Base-by-base conservation (phyloP, 2,888 invertebrate species). In the Acleris laterana region DNA sequence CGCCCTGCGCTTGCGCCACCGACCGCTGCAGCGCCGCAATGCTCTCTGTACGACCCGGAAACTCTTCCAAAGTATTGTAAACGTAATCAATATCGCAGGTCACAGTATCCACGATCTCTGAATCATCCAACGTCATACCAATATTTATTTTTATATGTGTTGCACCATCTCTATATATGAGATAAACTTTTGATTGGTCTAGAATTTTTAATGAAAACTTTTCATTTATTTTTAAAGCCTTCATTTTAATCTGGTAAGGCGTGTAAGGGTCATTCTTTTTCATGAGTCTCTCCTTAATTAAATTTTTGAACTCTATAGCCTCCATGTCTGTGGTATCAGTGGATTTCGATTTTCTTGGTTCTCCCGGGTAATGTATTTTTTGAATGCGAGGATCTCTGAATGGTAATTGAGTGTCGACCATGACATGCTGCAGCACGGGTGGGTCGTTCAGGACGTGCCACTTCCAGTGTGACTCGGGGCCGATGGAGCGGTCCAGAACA, bases 61-160 rank as follows among this genome's bases (percentile, higher is more conserved):
- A 73, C 16, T 71, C 69, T 68, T 81, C 84, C 60, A 86, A 50
- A 68, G 67, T 81, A 63, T 75, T 83, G 3, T 81, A 78, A 32
- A 88, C 85, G 66, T 84, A 79, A 0, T 86, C 85, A 9, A 88
- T 74, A 69, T 87, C 85, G 13, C 84, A 81, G 25, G 81, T 84
- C 62, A 85, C 72, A 0, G 85, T 94, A 82, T 86, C 93, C 71
- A 82, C 90, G 76, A 83, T 94, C 84, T 84, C 94, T 84, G 85
- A 91, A 80, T 87, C 93, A 82, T 87, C 93, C 81, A 89, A 83
- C 77, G 80, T 83, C 94, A 88, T 94, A 75, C 88, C 94, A 76
- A 81, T 81, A 68, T 93, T 92, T 22, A 90, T 68, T 76, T 90
- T 91, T 42, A 92, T 69, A 71, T 85, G 89, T 4, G 85, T 85